These are phyloP conservation scores for Polylopha cassiicola DNA, from an alignment of 2,888 invertebrate genomes.

Conservation along the genomic window DNA sequence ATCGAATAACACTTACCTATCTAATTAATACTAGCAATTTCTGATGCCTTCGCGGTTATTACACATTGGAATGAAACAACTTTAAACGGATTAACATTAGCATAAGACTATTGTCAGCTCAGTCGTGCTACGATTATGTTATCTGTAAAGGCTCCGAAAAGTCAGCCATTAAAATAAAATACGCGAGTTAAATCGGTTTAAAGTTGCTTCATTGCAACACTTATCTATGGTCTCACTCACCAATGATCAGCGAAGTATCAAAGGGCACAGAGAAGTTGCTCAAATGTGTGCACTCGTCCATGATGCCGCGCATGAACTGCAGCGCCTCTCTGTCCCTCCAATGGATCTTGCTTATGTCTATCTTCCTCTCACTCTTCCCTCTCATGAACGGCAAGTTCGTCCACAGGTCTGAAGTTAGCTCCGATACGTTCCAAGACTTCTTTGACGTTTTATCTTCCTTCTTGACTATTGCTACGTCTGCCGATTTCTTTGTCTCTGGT, in stretches of 20 bases:
- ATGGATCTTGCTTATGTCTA: slow-evolving; percentile 79
- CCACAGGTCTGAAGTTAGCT: slow-evolving; percentile 59
- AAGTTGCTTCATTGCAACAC: too few relatives aligned
- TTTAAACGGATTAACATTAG: too few relatives aligned
- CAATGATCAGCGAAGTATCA: slow-evolving; percentile 92
- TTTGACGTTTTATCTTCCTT: slow-evolving; percentile 16
- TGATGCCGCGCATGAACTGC: slow-evolving; percentile 97
- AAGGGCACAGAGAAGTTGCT: slow-evolving; percentile 92
- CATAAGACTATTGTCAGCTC: too few relatives aligned
- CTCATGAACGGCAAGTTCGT: slow-evolving; percentile 55
- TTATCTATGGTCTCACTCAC: slow-evolving; percentile 45
- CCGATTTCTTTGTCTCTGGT: not conserved
- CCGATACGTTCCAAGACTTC: slow-evolving; percentile 58
- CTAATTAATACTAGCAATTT: too few relatives aligned
- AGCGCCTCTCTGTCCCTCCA: slow-evolving; percentile 87
- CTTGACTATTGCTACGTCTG: not conserved
- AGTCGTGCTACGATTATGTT: too few relatives aligned
- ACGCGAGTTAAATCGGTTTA: too few relatives aligned
- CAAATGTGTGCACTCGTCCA: slow-evolving; percentile 99
- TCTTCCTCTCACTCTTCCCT: slow-evolving; percentile 53
- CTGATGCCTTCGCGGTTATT: too few relatives aligned
- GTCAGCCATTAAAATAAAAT: too few relatives aligned
- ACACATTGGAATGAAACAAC: too few relatives aligned
- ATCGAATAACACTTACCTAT: too few relatives aligned
- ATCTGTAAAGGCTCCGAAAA: too few relatives aligned